Base-by-base conservation (phyloP, 2,888 invertebrate genomes). In the Pheosia gnoma region DNA sequence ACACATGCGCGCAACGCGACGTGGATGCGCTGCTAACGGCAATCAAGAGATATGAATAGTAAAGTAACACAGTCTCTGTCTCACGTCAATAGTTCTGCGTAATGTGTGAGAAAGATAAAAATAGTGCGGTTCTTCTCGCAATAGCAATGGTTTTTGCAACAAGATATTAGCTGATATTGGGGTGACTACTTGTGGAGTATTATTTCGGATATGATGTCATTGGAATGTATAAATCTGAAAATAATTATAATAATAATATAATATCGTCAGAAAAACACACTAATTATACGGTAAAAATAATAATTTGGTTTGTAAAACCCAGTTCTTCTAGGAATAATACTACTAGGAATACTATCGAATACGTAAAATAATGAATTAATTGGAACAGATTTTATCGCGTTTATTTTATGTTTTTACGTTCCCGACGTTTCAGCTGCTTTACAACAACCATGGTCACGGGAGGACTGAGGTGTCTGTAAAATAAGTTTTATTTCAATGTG, bases 1-100 rank as follows among this genome's bases (percentile, higher is more conserved):
- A 52, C 66, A 53, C 49, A 58, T 59, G 51, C 56, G 56, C 67
- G 45, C 49, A 47, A 60, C 61, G 43, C 63, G 70, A 68, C 70
- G 72, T 72, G 72, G 75, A 75, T 74, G 70, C 68, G 66, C 63
- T 74, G 66, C 63, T 75, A 75, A 75, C 75, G 75, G 75, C 75
- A 75, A 76, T 75, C 75, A 68, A 70, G 73, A 68, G 77, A 70
- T 72, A 76, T 73, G 74, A 71, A 74, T 75, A 73, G 75, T 68
- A 67, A 70, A 73, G 62, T 70, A 68, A 59, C 58, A 53, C 68
- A 11, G 59, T 68, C 75, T 70, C 71, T 65, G 60, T 73, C 70
- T 64, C 58, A 63, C 68, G 66, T 66, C 62, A 60, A 45, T 38
- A 57, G n/a, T 57, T 63, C 58, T 52, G 56, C 58, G 11, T 45